These are phyloP conservation scores for Eleginops maclovinus DNA, from an alignment of 2,113 vertebrate genomes.

Conservation along the genomic window DNA sequence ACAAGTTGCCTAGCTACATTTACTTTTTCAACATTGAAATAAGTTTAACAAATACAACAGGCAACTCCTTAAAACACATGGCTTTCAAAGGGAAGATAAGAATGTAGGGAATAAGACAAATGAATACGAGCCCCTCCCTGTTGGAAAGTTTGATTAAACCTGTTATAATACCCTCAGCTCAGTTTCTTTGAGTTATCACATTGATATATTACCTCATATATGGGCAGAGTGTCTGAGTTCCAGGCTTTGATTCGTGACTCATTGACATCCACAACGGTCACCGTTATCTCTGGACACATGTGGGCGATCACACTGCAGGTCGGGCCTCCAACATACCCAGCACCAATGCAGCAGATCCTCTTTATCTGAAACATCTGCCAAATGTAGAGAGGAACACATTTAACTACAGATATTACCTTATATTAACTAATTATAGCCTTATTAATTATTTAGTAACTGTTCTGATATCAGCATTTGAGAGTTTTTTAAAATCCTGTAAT, in stretches of 20 bases:
- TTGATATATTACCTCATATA: conserved; percentile 91
- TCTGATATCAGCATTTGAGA: no score
- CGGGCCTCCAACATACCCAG: conserved; percentile 97
- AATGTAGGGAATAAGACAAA: neutral
- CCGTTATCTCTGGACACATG: conserved; percentile 94
- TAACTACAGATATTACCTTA: no score
- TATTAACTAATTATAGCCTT: no score
- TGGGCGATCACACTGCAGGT: conserved; percentile 97
- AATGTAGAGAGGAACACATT: neutral
- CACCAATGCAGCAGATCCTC: conserved; percentile 97
- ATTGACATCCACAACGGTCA: conserved; percentile 94
- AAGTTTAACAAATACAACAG: neutral
- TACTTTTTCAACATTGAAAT: neutral
- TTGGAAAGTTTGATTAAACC: conserved; percentile 5
- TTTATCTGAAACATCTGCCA: conserved; percentile 94
- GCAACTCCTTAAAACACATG: neutral
- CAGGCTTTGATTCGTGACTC: conserved; percentile 96
- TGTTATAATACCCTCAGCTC: neutral
- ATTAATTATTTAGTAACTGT: no score
- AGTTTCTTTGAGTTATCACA: neutral
- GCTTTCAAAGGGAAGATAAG: neutral
- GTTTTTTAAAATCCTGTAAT: no score
- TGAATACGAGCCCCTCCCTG: neutral
- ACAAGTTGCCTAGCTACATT: conserved; percentile 21
- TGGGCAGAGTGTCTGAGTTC: conserved; percentile 96